A percentile compares a stretch with the other conserved stretches of the same genome.
Conservation (phyloP, 2,797 vertebrate genomes). For the Brachyrhaphis roseni region DNA sequence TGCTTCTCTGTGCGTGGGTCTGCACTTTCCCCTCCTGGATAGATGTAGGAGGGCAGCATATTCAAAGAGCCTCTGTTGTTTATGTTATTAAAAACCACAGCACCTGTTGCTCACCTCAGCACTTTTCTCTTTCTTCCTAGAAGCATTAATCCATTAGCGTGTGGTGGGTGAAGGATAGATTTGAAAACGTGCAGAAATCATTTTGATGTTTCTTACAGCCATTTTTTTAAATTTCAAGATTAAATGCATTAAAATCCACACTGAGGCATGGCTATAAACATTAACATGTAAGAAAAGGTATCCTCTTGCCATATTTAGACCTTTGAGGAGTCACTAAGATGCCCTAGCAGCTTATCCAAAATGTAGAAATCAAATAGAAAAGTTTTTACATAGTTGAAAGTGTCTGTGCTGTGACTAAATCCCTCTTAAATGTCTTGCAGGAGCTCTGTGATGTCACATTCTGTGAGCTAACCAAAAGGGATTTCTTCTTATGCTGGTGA, state of each 20-base stretch:
- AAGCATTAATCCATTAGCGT: constrained; percentile 7
- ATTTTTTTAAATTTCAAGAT: background rate
- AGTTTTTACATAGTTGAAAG: background rate
- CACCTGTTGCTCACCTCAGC: constrained; percentile 44
- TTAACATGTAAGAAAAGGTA: background rate
- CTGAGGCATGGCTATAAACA: background rate
- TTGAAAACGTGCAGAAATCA: background rate
- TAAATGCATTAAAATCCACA: constrained; percentile 6
- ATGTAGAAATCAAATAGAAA: constrained; percentile 16
- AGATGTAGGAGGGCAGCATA: background rate
- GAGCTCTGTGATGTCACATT: constrained; percentile 19
- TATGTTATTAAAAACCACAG: constrained; percentile 8
- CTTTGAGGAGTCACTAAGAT: constrained; percentile 31
- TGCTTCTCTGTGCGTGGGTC: constrained; percentile 20
- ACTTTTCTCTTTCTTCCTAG: constrained; percentile 7
- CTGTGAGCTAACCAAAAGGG: constrained; percentile 46
- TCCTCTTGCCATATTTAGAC: constrained; percentile 47
- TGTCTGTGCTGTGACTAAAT: constrained; percentile 18
- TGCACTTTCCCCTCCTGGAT: constrained; percentile 13
- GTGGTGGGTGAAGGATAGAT: constrained; percentile 18
- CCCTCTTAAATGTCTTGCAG: constrained; percentile 41
- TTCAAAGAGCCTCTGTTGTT: constrained; percentile 7
- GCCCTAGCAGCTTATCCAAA: constrained; percentile 7
- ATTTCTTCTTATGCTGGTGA: constrained; percentile 65
- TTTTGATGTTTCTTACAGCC: background rate